A percentile compares a stretch with the other conserved stretches of the same genome.
Conservation (phyloP, 2,888 invertebrate species). For the Phaedon cochleariae region DNA sequence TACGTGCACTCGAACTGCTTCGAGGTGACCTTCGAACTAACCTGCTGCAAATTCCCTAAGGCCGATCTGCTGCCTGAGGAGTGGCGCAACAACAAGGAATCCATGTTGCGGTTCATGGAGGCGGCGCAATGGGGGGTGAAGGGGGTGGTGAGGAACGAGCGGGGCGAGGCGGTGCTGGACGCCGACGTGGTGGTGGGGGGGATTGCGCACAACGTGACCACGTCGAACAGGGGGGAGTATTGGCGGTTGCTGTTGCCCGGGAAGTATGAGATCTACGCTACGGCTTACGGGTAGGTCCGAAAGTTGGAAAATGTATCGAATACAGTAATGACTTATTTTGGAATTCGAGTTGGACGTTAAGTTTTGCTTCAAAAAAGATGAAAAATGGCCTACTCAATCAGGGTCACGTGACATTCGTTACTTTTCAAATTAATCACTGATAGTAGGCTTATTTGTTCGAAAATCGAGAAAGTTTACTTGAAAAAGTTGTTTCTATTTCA, state of each 20-base stretch:
- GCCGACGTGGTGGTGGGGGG: slow-evolving; percentile 81
- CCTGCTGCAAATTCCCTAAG: slow-evolving; percentile 92
- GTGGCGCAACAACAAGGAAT: slow-evolving; percentile 88
- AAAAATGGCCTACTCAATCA: no score
- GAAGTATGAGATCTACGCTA: slow-evolving; percentile 77
- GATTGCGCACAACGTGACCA: slow-evolving; percentile 81
- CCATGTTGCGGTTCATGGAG: slow-evolving; percentile 86
- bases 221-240: slow-evolving; percentile 86
- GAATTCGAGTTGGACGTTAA: no score
- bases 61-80: slow-evolving; percentile 75
- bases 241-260: slow-evolving; percentile 95
- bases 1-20: slow-evolving; percentile 95
- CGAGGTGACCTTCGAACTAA: slow-evolving; percentile 95
- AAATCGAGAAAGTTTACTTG: no score
- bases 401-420: no score
- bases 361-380: no score
- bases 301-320: no score
- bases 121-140: slow-evolving; percentile 77
- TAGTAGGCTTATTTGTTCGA: no score
- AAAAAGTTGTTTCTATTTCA: no score
- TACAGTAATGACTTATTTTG: no score
- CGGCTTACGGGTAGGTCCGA: slow-evolving; percentile 80
- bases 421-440: no score
- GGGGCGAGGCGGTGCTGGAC: slow-evolving; percentile 71
- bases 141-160: slow-evolving; percentile 72